Base-by-base conservation (phyloP, 2,113 vertebrate genomes). In the Phaetusa simplex region DNA sequence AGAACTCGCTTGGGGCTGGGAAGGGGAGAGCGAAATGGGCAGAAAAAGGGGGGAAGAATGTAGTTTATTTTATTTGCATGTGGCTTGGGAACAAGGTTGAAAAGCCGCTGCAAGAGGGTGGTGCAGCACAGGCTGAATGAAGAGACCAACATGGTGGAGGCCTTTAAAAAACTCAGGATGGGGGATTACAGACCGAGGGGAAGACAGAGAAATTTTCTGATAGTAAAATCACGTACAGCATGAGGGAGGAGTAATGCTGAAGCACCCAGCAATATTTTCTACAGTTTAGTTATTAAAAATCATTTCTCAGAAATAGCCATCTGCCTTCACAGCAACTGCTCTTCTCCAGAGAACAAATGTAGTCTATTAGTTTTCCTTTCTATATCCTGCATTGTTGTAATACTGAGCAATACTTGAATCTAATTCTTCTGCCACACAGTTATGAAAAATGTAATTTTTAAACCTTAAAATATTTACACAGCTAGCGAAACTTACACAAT, bases 401-500 rank as follows among this genome's bases (percentile, higher is more conserved):
- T 53, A 78, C 38, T 72, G 69, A 94, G 82, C 83, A 89, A 89
- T 40, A 62, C 56, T 80, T 85, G 86, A 93, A 95, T 91, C 77
- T 90, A 95, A 95, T 95, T 81, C 91, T 95, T 79, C 65, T 86
- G 92, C 65, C 69, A 49, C 36, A 34, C 16, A 16, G 86, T 87
- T 93, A 78, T 94, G 92, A 94, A 96, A 96, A 91, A 96, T 67
- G 80, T 52, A 72, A 96, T 88, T 81, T 95, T 92, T 91, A 80
- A 91, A 73, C 52, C 76, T 66, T 93, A 94, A 97, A 96, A 96
- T 91, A 95, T 94, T 95, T 86, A 95, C 87, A 79, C 52, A 55
- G 58, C 74, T 62, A 81, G 72, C 61, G 56, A 79, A 91, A 90
- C 45, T 56, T 29, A 40, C 29, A 55, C 89, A 96, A 96, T 96